phyloP scores from a whole-genome alignment of 2,888 invertebrate genomes.

The Phasia obesa region DNA sequence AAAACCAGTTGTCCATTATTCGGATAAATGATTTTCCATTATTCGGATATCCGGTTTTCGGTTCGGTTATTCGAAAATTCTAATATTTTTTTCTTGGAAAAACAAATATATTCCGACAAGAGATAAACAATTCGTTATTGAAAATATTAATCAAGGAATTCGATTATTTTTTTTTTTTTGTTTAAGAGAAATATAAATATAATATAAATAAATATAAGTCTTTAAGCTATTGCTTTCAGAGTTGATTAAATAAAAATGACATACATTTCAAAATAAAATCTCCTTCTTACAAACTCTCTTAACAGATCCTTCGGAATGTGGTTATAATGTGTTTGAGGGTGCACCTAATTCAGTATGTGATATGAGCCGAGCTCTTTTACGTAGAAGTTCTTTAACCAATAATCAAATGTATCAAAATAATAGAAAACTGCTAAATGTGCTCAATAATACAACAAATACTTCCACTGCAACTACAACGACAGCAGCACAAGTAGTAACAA shows the following conservation, averaged over 20 bases:
- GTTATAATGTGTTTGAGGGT: conserved; percentile 80
- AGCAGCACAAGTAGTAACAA: conserved; percentile 4
- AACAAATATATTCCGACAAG: too few relatives aligned
- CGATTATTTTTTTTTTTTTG: too few relatives aligned
- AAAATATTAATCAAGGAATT: too few relatives aligned
- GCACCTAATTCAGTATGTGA: conserved; percentile 81
- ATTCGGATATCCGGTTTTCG: too few relatives aligned
- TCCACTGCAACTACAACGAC: conserved; percentile 7
- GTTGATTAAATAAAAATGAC: not conserved
- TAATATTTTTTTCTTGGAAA: too few relatives aligned
- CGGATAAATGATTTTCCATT: too few relatives aligned
- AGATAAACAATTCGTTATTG: too few relatives aligned
- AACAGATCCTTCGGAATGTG: conserved; percentile 82
- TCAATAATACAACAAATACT: conserved; percentile 43
- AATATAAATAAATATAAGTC: too few relatives aligned
- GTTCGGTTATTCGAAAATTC: too few relatives aligned
- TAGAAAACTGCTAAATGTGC: conserved; percentile 52
- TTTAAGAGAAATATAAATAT: too few relatives aligned
- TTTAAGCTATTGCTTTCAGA: not conserved
- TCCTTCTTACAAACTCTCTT: not conserved
- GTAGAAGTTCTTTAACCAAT: conserved; percentile 67
- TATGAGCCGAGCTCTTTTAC: conserved; percentile 80
- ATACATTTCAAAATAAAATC: conserved; percentile 20
- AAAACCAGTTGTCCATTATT: too few relatives aligned
- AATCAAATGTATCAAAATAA: conserved; percentile 67